Base-by-base conservation (phyloP, 2,113 vertebrate species). In the Aplodontia rufa region DNA sequence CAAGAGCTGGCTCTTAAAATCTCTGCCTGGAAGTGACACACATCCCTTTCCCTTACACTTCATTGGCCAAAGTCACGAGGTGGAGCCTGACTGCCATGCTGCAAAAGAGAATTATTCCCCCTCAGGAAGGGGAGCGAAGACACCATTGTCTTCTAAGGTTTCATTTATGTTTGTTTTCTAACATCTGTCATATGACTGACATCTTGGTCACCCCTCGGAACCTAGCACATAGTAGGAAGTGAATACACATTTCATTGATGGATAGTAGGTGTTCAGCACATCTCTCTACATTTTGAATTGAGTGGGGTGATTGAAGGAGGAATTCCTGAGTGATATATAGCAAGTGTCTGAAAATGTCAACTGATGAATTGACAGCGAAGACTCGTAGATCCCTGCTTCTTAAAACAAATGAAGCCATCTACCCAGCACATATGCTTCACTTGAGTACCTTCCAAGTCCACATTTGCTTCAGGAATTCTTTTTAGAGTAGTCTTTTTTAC, bases 351-450 rank as follows among this genome's bases (percentile, higher is more conserved):
- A 75, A 90, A 92, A 88, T 92, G 95, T 91, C 64, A 93, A 8
- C 68, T 71, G 89, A 88, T 92, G 47, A 94, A 93, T 83, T 92
- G 90, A 96, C 90, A 96, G 68, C 42, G 58, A 62, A 90, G 55
- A 72, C 91, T 51, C 92, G 80, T 19, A 94, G 87, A 94, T 92
- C 26, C 60, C 55, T 60, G 40, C 37, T 92, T 90, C 82, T 78
- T 86, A 87, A 93, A 96, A 95, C 92, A 96, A 90, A 92, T 88
- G 85, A 97, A 97, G 89, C 74, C 72, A 64, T 79, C 35, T 58
- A 64, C 58, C 37, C 47, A 71, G 68, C 53, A 90, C 75, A 45
- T 49, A 53, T 17, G n/a, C 42, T 88, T 66, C 58, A 75, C 62
- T 71, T 17, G 81, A 64, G 28, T 24, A 20, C 45, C 69, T 86